Conservation (phyloP, 2,113 vertebrate genomes). For the Gasterosteus nipponicus region DNA sequence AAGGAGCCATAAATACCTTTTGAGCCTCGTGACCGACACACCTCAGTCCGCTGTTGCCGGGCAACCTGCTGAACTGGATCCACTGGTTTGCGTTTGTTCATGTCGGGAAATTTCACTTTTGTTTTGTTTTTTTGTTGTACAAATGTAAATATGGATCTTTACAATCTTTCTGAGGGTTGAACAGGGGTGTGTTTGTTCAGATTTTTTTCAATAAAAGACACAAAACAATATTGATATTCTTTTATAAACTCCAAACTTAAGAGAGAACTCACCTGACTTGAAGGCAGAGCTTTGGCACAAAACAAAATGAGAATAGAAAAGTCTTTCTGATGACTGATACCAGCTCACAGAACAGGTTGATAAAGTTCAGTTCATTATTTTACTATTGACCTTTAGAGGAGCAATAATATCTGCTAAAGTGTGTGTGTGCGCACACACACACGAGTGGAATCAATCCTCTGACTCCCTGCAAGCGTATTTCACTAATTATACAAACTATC, state of each 20-base stretch:
- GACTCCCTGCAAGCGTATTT: not conserved
- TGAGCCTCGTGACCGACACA: not conserved
- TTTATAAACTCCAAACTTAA: not conserved
- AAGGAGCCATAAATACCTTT: not conserved
- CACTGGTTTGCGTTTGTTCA: too few species aligned
- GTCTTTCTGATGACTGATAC: too few species aligned
- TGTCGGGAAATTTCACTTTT: too few species aligned
- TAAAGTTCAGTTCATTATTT: not conserved
- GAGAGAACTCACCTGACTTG: too few species aligned
- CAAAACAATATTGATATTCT: not conserved
- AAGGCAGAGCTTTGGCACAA: not conserved
- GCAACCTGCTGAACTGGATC: not conserved
- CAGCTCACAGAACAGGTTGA: not conserved
- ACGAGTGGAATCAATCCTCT: not conserved
- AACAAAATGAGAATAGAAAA: not conserved
- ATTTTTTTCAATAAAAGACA: conserved; percentile 1
- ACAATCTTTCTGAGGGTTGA: not conserved
- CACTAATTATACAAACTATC: not conserved
- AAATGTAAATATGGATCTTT: too few species aligned
- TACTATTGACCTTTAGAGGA: not conserved
- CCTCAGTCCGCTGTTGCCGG: not conserved
- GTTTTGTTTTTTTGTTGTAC: too few species aligned
- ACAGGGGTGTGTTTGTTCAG: not conserved
- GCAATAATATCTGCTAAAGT: not conserved
- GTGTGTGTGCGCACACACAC: not conserved